Evolutionary conservation across 1,140 invertebrate genomes (phyloP), one percentile per base, ranked within the genome.

Genomic region (Sogatella furcifera): DNA sequence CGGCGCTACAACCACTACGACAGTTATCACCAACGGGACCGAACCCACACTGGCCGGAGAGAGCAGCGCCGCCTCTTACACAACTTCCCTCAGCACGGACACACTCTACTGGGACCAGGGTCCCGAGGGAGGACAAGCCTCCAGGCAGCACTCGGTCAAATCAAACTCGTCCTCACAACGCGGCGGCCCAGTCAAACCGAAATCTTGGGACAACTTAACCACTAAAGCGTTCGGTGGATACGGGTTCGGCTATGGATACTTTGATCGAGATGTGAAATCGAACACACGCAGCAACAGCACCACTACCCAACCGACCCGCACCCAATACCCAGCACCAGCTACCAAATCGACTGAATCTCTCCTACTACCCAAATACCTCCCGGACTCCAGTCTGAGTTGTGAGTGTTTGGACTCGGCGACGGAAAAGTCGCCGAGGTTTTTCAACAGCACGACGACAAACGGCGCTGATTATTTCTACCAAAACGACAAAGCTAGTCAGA

Each of bases 201-300:
- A 91, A 69, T 91, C 88, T 0, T 91, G 89, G 88, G 89, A 91
- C 67, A 91, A 91, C 75, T 73, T 92, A 19, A 84, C 86, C 0
- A 89, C 86, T 1, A 90, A 90, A 74, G 83, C 84, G 1, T 85
- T 89, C 59, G 86, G 88, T 11, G 88, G 86, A 0, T 90, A 90
- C 66, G 87, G 88, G 21, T 90, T 89, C 65, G 88, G 88, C 4
- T 92, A 90, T 67, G 88, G 88, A 1, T 91, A 69, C 49, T 59
- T 66, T 5, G 68, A 69, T n/a, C 43, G 67, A 15, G 60, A 55
- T 11, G 59, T 55, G n/a, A 56, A 53, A 17, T 61, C 62, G 28
- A 55, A 38, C 59, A 52, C 54, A 52, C 52, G 46, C 38, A 64
- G 52, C 56, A 46, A 21, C 24, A 49, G 5, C 14, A 49, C 46